Evolutionary conservation across 2,888 invertebrate genomes (phyloP).

Genomic region (Leucozona laternaria): DNA sequence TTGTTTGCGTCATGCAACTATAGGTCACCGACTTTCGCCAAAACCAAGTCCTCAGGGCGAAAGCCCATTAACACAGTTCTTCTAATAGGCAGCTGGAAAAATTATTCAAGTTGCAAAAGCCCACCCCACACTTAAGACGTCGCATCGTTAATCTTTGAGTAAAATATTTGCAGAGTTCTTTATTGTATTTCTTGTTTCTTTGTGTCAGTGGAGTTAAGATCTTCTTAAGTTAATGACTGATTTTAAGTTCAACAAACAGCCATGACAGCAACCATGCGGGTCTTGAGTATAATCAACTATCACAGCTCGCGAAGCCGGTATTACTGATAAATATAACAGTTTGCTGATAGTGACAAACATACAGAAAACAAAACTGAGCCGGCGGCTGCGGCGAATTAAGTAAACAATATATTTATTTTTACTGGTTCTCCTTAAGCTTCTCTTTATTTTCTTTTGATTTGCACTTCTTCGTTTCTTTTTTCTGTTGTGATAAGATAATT

Average conservation of each 20-base stretch:
- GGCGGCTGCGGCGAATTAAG: constrained; percentile 1
- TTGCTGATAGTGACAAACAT: constrained; percentile 36
- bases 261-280: constrained; percentile 56
- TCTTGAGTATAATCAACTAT: constrained; percentile 8
- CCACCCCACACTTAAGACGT: neutral
- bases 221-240: constrained; percentile 39
- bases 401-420: constrained; percentile 47
- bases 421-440: neutral
- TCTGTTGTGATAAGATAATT: constrained; percentile 47
- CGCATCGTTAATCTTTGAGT: constrained; percentile 45
- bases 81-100: neutral
- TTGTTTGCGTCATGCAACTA: constrained; percentile 1
- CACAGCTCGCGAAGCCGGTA: constrained; percentile 21
- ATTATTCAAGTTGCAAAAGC: constrained; percentile 9
- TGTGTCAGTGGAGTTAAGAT: neutral
- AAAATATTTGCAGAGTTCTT: constrained; percentile 22
- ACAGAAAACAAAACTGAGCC: neutral
- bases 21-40: constrained; percentile 12
- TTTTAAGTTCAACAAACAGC: constrained; percentile 71
- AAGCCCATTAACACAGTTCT: constrained; percentile 21
- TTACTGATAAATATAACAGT: constrained; percentile 31
- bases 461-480: neutral
- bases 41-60: neutral
- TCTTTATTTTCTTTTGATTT: constrained; percentile 2
- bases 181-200: neutral